phyloP scores from a whole-genome alignment of 2,888 invertebrate species.

The Drosophila sordidapex region DNA sequence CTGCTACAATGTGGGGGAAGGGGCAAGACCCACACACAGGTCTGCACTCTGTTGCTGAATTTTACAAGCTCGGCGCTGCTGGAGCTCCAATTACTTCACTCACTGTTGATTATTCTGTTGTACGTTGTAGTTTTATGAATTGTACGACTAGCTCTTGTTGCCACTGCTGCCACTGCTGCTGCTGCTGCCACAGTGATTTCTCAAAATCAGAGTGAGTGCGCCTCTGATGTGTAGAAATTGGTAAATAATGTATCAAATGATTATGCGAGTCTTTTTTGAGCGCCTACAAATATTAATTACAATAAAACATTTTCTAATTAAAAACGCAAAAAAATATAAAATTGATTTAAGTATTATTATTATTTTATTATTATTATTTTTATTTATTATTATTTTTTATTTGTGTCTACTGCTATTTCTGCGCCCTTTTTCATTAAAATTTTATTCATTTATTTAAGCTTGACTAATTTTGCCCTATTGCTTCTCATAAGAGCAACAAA shows the following conservation, averaged over 20 bases:
- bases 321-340: not conserved
- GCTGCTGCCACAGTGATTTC: conserved; percentile 43
- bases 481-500: not conserved
- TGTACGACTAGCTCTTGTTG: not conserved
- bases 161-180: not conserved
- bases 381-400: too few species aligned
- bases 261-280: not conserved
- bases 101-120: conserved; percentile 57
- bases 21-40: not conserved
- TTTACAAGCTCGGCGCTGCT: conserved; percentile 38
- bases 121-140: conserved; percentile 48
- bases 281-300: not conserved
- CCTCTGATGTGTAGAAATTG: conserved; percentile 9
- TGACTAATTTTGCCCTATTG: not conserved
- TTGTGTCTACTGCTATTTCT: not conserved
- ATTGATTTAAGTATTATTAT: not conserved
- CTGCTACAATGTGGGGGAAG: conserved; percentile 2
- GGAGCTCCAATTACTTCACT: conserved; percentile 75
- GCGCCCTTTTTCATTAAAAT: not conserved
- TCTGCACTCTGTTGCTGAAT: conserved; percentile 7
- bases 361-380: too few species aligned
- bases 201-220: conserved; percentile 1
- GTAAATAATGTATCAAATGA: conserved; percentile 6
- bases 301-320: not conserved
- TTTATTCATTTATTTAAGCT: not conserved